A percentile compares a stretch with the other conserved stretches of the same genome.
Evolutionary conservation across 2,888 invertebrate genomes (phyloP).

Genomic region (Catocala fraxini): DNA sequence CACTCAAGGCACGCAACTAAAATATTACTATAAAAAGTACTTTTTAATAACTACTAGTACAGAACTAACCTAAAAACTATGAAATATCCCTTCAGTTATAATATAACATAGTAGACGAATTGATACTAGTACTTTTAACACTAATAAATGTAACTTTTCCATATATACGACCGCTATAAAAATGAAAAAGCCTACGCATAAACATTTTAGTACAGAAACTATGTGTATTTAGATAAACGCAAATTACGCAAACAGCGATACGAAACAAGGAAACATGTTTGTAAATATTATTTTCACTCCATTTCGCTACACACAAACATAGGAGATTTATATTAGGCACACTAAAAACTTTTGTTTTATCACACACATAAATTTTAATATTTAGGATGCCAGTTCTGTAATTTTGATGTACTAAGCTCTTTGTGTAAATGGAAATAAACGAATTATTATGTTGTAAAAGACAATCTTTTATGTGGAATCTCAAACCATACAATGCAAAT

Average conservation of each 20-base stretch:
- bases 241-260: not conserved
- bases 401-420: not conserved
- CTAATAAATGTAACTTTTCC: too few species aligned
- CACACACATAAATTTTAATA: not conserved
- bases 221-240: not conserved
- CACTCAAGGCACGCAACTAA: too few species aligned
- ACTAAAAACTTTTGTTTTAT: slow-evolving; percentile 26
- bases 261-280: slow-evolving; percentile 10
- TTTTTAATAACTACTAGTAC: too few species aligned
- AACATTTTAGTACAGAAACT: slow-evolving; percentile 1
- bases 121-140: too few species aligned
- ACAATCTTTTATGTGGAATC: too few species aligned
- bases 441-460: too few species aligned
- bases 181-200: not conserved
- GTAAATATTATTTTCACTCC: slow-evolving; percentile 38
- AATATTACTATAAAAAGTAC: too few species aligned
- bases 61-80: too few species aligned
- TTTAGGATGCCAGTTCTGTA: not conserved
- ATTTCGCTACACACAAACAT: slow-evolving; percentile 32
- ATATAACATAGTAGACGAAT: too few species aligned
- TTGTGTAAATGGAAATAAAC: too few species aligned
- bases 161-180: not conserved
- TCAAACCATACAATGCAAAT: too few species aligned
- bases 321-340: slow-evolving; percentile 24
- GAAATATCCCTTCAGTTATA: too few species aligned